Evolutionary conservation across 2,888 invertebrate genomes (phyloP), one percentile per base, ranked within the genome.

Genomic region (Tridacna crocea): DNA sequence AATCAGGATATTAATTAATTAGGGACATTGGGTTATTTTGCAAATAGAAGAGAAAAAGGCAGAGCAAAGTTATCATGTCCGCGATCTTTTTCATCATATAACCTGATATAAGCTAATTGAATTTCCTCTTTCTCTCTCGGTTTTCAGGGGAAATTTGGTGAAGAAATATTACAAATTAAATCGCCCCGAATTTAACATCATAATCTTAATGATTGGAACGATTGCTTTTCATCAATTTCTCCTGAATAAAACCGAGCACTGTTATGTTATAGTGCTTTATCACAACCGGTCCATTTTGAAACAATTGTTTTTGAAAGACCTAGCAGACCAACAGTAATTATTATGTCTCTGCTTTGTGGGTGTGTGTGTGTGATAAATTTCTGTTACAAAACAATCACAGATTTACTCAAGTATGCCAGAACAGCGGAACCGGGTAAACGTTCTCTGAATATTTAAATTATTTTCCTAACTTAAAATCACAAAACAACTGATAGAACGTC

Each of bases 81-180:
- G 15, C n/a, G 61, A 74, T 74, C 74, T 74, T 61, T 74, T 74
- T 74, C 74, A 74, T 74, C 74, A 63, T 60, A 19, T 63, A 63
- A 74, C 74, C 74, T 74, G 61, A 60, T 60, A 63, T 60, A 74
- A 61, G 63, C 74, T 74, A 74, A 74, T 74, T 74, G 74, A 63
- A 74, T 74, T 74, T 60, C 47, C 46, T 60, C 61, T 22, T 46
- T 36, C 58, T 36, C 24, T 46, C 36, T 15, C 24, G 27, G 22
- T 27, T 61, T 47, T 63, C 17, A 10, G 63, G 36, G 58, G 60
- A 63, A 60, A 60, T 22, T 68, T 36, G 78, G 80, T 77, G 77
- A 75, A 80, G 83, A 80, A 83, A 80, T 75, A 80, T 83, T 65
- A 75, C 75, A 77, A 75, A 83, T 83, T 80, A 83, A 77, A 76